Evolutionary conservation across 1,140 invertebrate genomes (phyloP).

Genomic region (Tetranychus cinnabarinus): DNA sequence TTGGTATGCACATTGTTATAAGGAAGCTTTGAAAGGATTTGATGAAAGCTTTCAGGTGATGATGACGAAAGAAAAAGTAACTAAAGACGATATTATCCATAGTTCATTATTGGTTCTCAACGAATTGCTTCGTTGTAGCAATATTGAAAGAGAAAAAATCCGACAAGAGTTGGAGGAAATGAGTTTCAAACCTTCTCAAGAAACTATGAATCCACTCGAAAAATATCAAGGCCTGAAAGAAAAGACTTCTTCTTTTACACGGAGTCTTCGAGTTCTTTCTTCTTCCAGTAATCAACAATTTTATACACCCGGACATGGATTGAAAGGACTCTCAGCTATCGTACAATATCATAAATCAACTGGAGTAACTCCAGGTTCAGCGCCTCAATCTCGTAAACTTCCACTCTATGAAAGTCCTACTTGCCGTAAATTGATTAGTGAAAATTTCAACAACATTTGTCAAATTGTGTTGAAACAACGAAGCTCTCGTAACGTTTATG

Average conservation of each 20-base stretch:
- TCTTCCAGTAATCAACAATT: slow-evolving; percentile 6
- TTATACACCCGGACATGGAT: slow-evolving; percentile 3
- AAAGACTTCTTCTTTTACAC: slow-evolving; percentile 6
- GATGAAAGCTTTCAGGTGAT: slow-evolving; percentile 28
- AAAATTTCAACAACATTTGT: slow-evolving; percentile 48
- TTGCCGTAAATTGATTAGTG: slow-evolving; percentile 53
- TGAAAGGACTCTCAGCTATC: slow-evolving; percentile 11
- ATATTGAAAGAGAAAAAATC: slow-evolving; percentile 22
- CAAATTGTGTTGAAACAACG: slow-evolving; percentile 46
- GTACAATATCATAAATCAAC: slow-evolving; percentile 14
- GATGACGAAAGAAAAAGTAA: slow-evolving; percentile 29
- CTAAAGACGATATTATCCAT: slow-evolving; percentile 74
- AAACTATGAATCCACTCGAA: not conserved
- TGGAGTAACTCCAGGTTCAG: slow-evolving; percentile 10
- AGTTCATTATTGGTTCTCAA: slow-evolving; percentile 79
- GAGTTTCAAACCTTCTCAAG: not conserved
- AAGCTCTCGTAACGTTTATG: slow-evolving; percentile 42
- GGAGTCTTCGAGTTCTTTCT: slow-evolving; percentile 7
- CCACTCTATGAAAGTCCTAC: slow-evolving; percentile 51
- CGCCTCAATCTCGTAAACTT: not conserved
- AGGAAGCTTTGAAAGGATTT: slow-evolving; percentile 59
- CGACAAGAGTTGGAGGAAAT: slow-evolving; percentile 35
- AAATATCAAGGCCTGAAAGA: slow-evolving; percentile 10
- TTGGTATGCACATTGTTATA: slow-evolving; percentile 55
- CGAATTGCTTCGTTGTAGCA: slow-evolving; percentile 57